phyloP scores from a whole-genome alignment of 1,140 invertebrate species.

The Asbolus verrucosus region DNA sequence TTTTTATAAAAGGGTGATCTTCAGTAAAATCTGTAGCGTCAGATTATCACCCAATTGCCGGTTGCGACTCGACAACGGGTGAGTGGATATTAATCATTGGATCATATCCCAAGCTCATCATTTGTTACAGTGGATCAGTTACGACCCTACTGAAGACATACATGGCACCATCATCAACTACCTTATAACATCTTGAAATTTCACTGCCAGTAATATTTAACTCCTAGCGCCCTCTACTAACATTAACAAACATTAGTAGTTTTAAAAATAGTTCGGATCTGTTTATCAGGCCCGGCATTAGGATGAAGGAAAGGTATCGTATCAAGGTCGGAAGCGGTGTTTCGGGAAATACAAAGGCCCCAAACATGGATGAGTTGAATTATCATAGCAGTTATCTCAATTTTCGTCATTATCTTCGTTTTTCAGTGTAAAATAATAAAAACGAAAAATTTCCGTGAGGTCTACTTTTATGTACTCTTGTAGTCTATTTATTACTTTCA shows the following conservation, averaged over 20 bases:
- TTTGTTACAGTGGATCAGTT: conserved; percentile 58
- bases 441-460: too few relatives aligned
- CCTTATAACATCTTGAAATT: background rate
- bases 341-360: conserved; percentile 95
- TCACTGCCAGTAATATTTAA: background rate
- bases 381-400: too few relatives aligned
- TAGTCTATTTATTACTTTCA: too few relatives aligned
- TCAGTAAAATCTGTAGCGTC: conserved; percentile 50
- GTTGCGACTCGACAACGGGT: conserved; percentile 50
- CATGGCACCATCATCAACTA: background rate
- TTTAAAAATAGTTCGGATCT: conserved; percentile 5
- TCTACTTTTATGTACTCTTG: too few relatives aligned
- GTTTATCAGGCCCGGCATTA: conserved; percentile 82
- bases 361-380: conserved; percentile 96
- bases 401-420: too few relatives aligned
- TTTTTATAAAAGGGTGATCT: background rate
- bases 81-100: conserved; percentile 55
- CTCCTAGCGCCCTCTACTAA: conserved; percentile 5
- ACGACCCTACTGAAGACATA: conserved; percentile 58
- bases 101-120: conserved; percentile 57
- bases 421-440: too few relatives aligned
- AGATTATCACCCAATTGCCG: conserved; percentile 48
- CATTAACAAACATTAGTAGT: background rate
- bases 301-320: conserved; percentile 91
- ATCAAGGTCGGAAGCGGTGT: conserved; percentile 93